Conservation (phyloP, 1,140 invertebrate species). For the Probaryconus sp. region DNA sequence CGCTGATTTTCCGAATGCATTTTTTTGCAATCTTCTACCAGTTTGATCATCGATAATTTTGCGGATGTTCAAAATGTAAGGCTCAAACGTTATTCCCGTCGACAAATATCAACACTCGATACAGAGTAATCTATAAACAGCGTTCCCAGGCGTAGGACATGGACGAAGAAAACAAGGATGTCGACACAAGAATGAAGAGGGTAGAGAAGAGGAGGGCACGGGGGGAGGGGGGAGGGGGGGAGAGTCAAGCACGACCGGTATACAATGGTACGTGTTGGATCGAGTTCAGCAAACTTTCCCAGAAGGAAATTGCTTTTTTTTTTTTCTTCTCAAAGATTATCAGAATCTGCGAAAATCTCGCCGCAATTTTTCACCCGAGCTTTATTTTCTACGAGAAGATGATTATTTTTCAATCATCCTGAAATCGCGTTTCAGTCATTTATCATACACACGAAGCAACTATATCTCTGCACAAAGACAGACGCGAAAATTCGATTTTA, state of each 20-base stretch:
- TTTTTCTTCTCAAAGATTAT: slow-evolving; percentile 30
- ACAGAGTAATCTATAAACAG: slow-evolving; percentile 14
- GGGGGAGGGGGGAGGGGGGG: background rate
- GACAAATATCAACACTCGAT: slow-evolving; percentile 7
- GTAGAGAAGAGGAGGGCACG: background rate
- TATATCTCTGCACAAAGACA: too few relatives aligned
- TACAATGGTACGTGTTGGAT: slow-evolving; percentile 24
- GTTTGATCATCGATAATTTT: too few relatives aligned
- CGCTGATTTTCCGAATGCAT: too few relatives aligned
- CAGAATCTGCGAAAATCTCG: slow-evolving; percentile 14
- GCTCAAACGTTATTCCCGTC: too few relatives aligned
- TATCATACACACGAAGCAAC: too few relatives aligned
- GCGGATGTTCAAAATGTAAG: too few relatives aligned
- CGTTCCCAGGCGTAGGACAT: slow-evolving; percentile 2
- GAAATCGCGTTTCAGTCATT: slow-evolving; percentile 21
- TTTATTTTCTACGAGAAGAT: slow-evolving; percentile 20
- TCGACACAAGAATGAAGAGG: background rate
- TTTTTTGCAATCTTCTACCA: too few relatives aligned
- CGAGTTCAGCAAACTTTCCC: slow-evolving; percentile 32
- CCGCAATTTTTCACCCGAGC: slow-evolving; percentile 24
- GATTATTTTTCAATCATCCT: slow-evolving; percentile 20
- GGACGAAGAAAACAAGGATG: slow-evolving; percentile 17
- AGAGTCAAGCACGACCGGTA: background rate
- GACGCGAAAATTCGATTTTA: too few relatives aligned
- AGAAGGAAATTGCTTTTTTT: slow-evolving; percentile 31